Conservation (phyloP, 2,888 invertebrate genomes). For the Cephus pygmeus region DNA sequence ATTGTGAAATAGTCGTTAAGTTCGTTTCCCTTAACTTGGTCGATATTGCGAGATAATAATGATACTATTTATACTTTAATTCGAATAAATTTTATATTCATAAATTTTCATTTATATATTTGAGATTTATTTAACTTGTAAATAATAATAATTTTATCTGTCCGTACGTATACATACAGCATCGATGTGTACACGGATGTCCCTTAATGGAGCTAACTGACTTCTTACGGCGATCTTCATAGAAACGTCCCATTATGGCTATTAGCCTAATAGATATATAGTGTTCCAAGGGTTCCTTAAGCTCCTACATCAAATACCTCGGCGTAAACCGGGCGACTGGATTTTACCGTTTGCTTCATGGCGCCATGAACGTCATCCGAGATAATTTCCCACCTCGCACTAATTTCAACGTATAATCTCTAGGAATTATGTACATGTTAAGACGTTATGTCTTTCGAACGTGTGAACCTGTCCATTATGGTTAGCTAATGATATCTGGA, state of each 20-base stretch:
- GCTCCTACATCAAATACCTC: not conserved
- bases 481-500: not conserved
- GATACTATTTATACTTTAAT: not conserved
- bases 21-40: not conserved
- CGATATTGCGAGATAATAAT: not conserved
- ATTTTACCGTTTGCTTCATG: conserved; percentile 38
- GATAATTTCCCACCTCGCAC: conserved; percentile 34
- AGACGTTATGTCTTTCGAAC: conserved; percentile 16
- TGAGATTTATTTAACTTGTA: not conserved
- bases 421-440: conserved; percentile 45
- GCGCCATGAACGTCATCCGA: conserved; percentile 28
- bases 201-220: conserved; percentile 15
- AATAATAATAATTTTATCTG: not conserved
- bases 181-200: not conserved
- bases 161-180: not conserved
- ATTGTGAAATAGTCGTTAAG: not conserved
- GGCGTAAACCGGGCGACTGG: conserved; percentile 16
- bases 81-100: not conserved
- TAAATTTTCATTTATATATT: not conserved
- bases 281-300: not conserved
- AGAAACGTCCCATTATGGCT: conserved; percentile 53
- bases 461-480: not conserved
- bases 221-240: conserved; percentile 37
- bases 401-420: conserved; percentile 52
- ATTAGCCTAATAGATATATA: conserved; percentile 53